Percentiles rank a stretch among this genome's conserved stretches.
These are phyloP conservation scores for Onthophagus sagittarius DNA, from an alignment of 2,888 invertebrate genomes.

Conservation along the genomic window DNA sequence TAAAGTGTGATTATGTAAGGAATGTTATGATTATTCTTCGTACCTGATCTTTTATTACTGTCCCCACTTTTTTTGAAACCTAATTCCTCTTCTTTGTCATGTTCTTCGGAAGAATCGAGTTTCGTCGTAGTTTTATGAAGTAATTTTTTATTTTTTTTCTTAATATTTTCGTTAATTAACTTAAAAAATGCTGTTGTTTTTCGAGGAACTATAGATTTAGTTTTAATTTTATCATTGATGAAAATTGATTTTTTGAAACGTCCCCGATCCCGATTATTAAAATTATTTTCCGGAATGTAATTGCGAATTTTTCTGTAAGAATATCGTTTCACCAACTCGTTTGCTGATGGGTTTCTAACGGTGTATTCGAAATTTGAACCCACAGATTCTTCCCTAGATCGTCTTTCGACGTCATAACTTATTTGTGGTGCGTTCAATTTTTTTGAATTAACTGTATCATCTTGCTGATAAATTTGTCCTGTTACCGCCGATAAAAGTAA, in stretches of 20 bases:
- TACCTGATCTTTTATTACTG: background rate
- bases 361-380: slow-evolving; percentile 7
- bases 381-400: background rate
- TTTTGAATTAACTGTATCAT: background rate
- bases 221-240: background rate
- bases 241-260: slow-evolving; percentile 2
- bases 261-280: background rate
- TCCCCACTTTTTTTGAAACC: background rate
- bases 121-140: background rate
- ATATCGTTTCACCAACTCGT: slow-evolving; percentile 4
- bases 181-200: background rate
- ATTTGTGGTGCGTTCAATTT: background rate
- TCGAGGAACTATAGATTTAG: background rate
- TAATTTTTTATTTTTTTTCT: background rate
- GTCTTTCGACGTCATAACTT: background rate
- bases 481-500: slow-evolving; percentile 10
- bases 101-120: background rate
- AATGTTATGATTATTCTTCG: background rate
- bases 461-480: slow-evolving; percentile 6
- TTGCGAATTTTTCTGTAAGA: background rate
- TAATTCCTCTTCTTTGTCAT: background rate
- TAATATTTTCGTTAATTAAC: background rate
- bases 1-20: background rate
- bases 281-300: background rate
- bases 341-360: slow-evolving; percentile 2